Percentiles rank a stretch among this genome's conserved stretches.
Evolutionary conservation across 2,888 invertebrate species (phyloP).

Genomic region (Sesia apiformis): DNA sequence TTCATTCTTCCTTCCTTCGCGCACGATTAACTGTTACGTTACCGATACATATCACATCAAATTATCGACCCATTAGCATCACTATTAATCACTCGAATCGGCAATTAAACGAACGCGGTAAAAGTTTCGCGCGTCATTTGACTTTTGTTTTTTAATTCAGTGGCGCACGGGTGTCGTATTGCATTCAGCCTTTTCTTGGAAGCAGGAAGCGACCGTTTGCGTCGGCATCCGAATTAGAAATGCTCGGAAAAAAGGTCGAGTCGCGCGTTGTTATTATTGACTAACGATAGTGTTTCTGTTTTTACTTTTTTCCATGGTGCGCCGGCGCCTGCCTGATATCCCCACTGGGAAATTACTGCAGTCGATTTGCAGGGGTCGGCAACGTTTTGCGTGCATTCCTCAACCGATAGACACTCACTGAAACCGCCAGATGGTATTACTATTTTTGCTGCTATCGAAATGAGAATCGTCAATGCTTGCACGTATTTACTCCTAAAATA

Average conservation of each 20-base stretch:
- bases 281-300: conserved; percentile 63
- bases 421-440: too few relatives aligned
- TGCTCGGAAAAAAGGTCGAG: conserved; percentile 47
- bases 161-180: conserved; percentile 1
- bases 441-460: too few relatives aligned
- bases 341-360: conserved; percentile 60
- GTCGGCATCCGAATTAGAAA: conserved; percentile 56
- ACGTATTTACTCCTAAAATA: too few relatives aligned
- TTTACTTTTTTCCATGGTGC: conserved; percentile 63
- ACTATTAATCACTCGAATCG: conserved; percentile 21
- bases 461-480: too few relatives aligned
- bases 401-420: too few relatives aligned
- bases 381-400: conserved; percentile 31
- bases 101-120: conserved; percentile 17
- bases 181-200: not conserved
- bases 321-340: conserved; percentile 46
- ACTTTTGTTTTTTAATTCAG: conserved; percentile 4
- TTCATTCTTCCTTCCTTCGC: conserved; percentile 9
- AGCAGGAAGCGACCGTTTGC: conserved; percentile 14
- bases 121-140: conserved; percentile 13
- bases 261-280: conserved; percentile 53
- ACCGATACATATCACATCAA: conserved; percentile 16
- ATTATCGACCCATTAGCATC: conserved; percentile 20
- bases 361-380: conserved; percentile 22
- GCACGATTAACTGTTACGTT: conserved; percentile 1